Percentiles rank a stretch among this genome's conserved stretches.
These are phyloP conservation scores for Corythucha ciliata DNA, from an alignment of 2,888 invertebrate species.

Conservation along the genomic window DNA sequence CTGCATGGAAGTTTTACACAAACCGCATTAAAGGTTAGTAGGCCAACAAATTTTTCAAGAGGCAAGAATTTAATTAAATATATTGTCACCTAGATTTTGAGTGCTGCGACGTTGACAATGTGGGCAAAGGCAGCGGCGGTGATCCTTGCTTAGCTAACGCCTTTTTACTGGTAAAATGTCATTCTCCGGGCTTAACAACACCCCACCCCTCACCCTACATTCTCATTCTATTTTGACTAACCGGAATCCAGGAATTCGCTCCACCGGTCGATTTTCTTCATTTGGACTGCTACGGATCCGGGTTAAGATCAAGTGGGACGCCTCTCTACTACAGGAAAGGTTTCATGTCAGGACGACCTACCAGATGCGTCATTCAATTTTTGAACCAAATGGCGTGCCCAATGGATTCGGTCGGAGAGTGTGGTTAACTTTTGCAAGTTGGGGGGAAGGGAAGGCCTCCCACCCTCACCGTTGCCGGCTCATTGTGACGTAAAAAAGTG, in stretches of 20 bases:
- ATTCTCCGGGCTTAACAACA: neutral
- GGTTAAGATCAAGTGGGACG: constrained; percentile 49
- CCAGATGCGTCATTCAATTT: constrained; percentile 53
- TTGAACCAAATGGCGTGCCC: constrained; percentile 38
- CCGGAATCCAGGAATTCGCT: constrained; percentile 56
- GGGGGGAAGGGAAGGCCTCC: too few relatives aligned
- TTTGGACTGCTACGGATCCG: constrained; percentile 64
- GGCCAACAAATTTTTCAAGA: neutral
- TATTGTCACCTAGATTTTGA: constrained; percentile 16
- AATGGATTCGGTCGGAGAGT: constrained; percentile 21
- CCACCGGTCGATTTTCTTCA: constrained; percentile 57
- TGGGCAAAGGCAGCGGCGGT: constrained; percentile 23
- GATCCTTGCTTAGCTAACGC: constrained; percentile 24
- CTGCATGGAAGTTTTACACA: constrained; percentile 25
- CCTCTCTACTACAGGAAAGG: constrained; percentile 53
- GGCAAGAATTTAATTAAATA: too few relatives aligned
- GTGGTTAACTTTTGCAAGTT: constrained; percentile 16
- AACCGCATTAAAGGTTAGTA: constrained; percentile 23
- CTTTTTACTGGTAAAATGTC: constrained; percentile 21
- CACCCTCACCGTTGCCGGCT: too few relatives aligned
- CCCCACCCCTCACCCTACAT: neutral
- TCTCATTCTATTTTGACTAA: too few relatives aligned
- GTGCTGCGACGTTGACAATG: constrained; percentile 22
- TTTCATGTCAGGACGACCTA: constrained; percentile 56
- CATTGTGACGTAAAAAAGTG: too few relatives aligned